Base-by-base conservation (phyloP, 2,797 vertebrate genomes). In the Pygocentrus nattereri region DNA sequence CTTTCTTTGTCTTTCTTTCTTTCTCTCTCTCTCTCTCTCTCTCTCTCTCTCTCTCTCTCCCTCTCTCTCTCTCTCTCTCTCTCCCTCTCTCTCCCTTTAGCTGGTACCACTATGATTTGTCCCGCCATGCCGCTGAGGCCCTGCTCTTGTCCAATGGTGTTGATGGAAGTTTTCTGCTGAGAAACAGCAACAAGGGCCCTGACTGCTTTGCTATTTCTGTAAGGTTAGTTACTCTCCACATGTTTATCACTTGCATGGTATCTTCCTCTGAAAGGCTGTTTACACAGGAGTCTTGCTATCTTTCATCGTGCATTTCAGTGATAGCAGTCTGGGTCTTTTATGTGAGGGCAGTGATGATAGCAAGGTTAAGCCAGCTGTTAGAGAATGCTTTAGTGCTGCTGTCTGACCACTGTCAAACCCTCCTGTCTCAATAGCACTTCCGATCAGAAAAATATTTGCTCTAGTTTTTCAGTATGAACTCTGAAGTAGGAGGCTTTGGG, bases 111-210 rank as follows among this genome's bases (percentile, higher is more conserved):
- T 89, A 92, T 54, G 95, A 93, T 47, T 93, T 99, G 50, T 95
- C 96, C 0, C 96, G 98, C 0, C 98, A 99, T 0, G 96, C 98
- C 0, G 96, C 98, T 0, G 97, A 99, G 84, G 97, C 98, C 0
- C 93, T 99, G 6, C 96, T 99, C 65, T 90, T 99, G 86, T 97
- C 97, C 82, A 99, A 99, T 0, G 98, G 98, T 2, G 76, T 79
- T 1, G 97, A 99, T 38, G 98, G 98, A 19, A 98, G 96, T 88
- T 99, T 98, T 79, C 96, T 99, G 13, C 90, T 99, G 79, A 93
- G 98, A 81, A 97, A 96, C 88, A 97, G 98, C 58, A 95, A 97
- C 7, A 95, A 96, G 27, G 95, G 92, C 0, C 84, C 87, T 0
- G 90, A 92, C 50, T 90, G 94, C 76, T 98, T 96, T 49, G 96